Evolutionary conservation across 2,888 invertebrate species (phyloP), one percentile per base, ranked within the genome.

Genomic region (Uropetala carovei): DNA sequence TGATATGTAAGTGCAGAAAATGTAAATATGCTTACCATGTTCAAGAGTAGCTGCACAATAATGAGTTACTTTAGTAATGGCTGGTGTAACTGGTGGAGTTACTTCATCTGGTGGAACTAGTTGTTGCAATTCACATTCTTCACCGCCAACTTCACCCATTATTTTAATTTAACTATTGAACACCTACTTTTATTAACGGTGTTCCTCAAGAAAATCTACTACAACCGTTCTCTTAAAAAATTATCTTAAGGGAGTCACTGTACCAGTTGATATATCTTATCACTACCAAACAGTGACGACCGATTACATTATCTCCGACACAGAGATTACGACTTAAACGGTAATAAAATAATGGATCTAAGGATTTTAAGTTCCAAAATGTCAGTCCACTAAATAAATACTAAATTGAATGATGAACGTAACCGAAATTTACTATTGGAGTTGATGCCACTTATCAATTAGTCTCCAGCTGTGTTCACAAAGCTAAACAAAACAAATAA

Each of bases 51-150:
- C 60, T 43, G 89, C 60, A 11, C 60, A 89, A 64, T 89, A 89
- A 89, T 89, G 60, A 16, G 89, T 89, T 43, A 89, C 89, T 64
- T 89, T 89, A 18, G 89, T 89, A 18, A 89, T 89, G 14, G 95
- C 95, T 43, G 95, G 95, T 60, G 95, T 95, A 13, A 95, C 94
- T 16, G 95, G 95, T 58, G 95, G 95, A 10, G 95, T 95, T 18
- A 94, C 95, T 93, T 95, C 95, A 30, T 94, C 95, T 57, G 94
- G 94, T 81, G 95, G 95, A 13, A 95, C 95, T 58, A 95, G 93
- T 92, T 95, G 95, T 91, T 95, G 95, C 43, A 95, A 93, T 93
- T 95, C 95, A 92, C 95, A 95, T 92, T 94, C 95, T 93, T 95
- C 94, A 64, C 95, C 94, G 92, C 94, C 94, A 27, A 89, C 89